These are phyloP conservation scores for Australoheros scitulus DNA, from an alignment of 2,113 vertebrate species.

Conservation along the genomic window DNA sequence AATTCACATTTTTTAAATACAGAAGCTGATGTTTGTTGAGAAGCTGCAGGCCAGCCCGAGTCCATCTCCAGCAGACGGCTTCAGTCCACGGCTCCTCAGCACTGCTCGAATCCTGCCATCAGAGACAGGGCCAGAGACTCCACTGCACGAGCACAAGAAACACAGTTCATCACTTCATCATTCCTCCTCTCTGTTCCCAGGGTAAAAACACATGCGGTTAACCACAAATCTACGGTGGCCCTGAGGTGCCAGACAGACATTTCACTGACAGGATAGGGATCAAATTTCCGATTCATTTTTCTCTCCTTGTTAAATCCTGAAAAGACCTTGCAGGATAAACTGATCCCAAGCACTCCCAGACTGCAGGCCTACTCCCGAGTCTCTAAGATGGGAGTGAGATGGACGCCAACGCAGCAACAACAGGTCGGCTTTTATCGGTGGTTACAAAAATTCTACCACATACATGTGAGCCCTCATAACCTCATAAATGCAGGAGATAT, in stretches of 20 bases:
- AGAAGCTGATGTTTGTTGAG: background rate
- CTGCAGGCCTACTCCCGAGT: too few relatives aligned
- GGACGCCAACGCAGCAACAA: background rate
- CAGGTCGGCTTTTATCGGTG: background rate
- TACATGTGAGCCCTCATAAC: background rate
- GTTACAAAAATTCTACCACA: background rate
- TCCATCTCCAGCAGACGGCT: background rate
- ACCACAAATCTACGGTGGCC: background rate
- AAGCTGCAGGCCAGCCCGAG: background rate
- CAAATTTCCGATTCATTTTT: background rate
- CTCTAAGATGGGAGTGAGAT: too few relatives aligned
- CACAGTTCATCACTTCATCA: background rate
- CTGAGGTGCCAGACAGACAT: background rate
- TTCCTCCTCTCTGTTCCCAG: background rate
- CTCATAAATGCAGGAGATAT: too few relatives aligned
- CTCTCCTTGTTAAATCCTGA: background rate
- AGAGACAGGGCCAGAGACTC: slow-evolving; percentile 95
- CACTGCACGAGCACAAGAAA: slow-evolving; percentile 79
- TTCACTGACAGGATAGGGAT: background rate
- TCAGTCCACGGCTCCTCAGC: slow-evolving; percentile 52
- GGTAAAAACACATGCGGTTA: background rate
- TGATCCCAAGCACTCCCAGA: too few relatives aligned
- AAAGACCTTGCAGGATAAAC: background rate
- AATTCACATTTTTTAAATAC: background rate
- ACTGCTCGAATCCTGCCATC: slow-evolving; percentile 97